Base-by-base conservation (phyloP, 1,140 invertebrate species). In the Drosophila elegans region DNA sequence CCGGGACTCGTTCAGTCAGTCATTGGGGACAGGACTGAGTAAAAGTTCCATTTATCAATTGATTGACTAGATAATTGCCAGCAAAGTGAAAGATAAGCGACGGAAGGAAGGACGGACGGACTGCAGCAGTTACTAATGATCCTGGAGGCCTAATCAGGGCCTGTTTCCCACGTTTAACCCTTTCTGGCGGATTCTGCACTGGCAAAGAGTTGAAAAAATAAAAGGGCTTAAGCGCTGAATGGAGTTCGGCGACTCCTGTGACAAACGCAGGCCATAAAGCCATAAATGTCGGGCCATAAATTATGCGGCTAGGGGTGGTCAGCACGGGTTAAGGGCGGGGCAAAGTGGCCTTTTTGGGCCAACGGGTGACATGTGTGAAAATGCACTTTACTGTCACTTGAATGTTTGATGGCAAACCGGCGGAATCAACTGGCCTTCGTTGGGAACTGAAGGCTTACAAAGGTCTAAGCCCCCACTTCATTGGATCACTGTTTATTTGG, bases 21-120 rank as follows among this genome's bases (percentile, higher is more conserved):
- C 67, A 55, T 46, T 67, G 67, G 62, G 67, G 67, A 69, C 51
- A 55, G 66, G 48, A 68, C 59, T 56, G 61, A 55, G 78, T 69
- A 55, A 61, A 59, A 84, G 76, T 74, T 64, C 78, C 77, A 89
- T 89, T 89, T 89, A 89, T 89, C 84, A 89, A 80, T 61, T 80
- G 80, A 89, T 89, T 89, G 84, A 89, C 84, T 90, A 89, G 80
- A 89, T 89, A 89, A 89, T 80, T 89, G 84, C 73, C 64, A 67
- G 78, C 42, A 74, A 74, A 74, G 59, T 73, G 72, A 74, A 74
- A 74, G 46, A 74, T 59, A 62, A 62, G 57, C 49, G 73, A 12
- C 42, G 34, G 44, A 61, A 49, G 42, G 62, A 48, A 21, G 16
- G 16, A 21, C 16, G 16, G 16, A 21, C 38, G 27, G 39, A 51